Base-by-base conservation (phyloP, 35 echinoderm and acorn worm genomes). In the Holothuria glaberrima region DNA sequence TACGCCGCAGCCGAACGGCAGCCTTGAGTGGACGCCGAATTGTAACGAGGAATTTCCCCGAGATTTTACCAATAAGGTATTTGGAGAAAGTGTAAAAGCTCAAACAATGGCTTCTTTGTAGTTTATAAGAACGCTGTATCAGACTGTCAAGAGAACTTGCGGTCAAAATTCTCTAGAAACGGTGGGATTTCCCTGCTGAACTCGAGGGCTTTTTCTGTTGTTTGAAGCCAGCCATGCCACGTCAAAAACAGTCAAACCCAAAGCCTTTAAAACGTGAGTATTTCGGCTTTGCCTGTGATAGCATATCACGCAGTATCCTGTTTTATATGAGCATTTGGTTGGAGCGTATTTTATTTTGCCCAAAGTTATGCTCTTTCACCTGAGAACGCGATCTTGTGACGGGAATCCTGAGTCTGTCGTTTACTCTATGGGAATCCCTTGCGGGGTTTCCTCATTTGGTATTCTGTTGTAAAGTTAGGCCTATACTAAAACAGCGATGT, bases 231-330 rank as follows among this genome's bases (percentile, higher is more conserved):
- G 74, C 74, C 74, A 94, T 94, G 93, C 93, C 93, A 94, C 93
- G 93, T 94, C 93, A 94, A 94, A 94, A 94, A 94, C 93, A 94
- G 90, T 94, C 93, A 6, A 94, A 94, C 44, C 93, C 93, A 32
- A 94, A 90, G 64, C 89, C 89, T 24, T 83, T 94, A 9, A 94
- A 94, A 91, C 93, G 93, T 94, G 45, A 94, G 93, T 94, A 85
- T 71, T 36, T 90, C 80, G 56, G 16, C 6, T 31, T 75, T 31
- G 32, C 25, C 7, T 27, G 66, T 20, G 71, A 5, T 2, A 30
- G 25, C 1, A 7, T 72, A 10, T 36, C 56, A 5, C 34, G 28
- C 29, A 30, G 48, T 67, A 30, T n/a, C 30, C 9, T 27, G 68
- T 52, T 24, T 71, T 46, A 22, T 36, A 10, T n/a, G 10, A 48